phyloP scores from a whole-genome alignment of 2,797 vertebrate genomes.

The Phrynocephalus vlangalii region DNA sequence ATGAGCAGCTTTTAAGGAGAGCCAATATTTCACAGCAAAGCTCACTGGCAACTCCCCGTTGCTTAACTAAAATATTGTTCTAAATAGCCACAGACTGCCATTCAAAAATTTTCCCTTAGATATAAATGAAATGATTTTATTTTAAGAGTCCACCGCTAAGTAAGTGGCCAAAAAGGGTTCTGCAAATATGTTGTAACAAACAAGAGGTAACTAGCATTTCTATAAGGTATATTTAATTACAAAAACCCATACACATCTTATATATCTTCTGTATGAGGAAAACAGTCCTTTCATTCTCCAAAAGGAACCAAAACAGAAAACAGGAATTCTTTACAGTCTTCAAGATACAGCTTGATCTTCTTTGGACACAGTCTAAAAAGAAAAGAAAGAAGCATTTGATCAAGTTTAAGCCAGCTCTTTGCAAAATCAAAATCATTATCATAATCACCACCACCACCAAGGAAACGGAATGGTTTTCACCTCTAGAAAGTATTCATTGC shows the following conservation, averaged over 20 bases:
- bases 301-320: conserved; percentile 14
- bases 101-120: not conserved
- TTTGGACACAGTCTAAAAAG: conserved; percentile 69
- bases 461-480: not conserved
- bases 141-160: not conserved
- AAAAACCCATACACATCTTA: conserved; percentile 35
- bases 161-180: conserved; percentile 46
- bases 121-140: not conserved
- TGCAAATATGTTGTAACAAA: conserved; percentile 48
- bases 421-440: too few species aligned
- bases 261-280: conserved; percentile 48
- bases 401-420: not conserved
- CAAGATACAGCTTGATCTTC: conserved; percentile 71
- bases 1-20: not conserved
- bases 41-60: not conserved
- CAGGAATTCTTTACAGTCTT: conserved; percentile 19
- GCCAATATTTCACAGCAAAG: not conserved
- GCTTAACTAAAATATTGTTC: not conserved
- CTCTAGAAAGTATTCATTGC: not conserved
- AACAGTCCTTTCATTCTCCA: conserved; percentile 11
- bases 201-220: conserved; percentile 45
- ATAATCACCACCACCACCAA: too few species aligned
- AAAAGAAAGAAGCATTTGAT: not conserved
- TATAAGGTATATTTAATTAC: conserved; percentile 56
- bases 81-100: not conserved